Evolutionary conservation across 2,113 vertebrate genomes (phyloP), one percentile per base, ranked within the genome.

Genomic region (Gopherus evgoodei): DNA sequence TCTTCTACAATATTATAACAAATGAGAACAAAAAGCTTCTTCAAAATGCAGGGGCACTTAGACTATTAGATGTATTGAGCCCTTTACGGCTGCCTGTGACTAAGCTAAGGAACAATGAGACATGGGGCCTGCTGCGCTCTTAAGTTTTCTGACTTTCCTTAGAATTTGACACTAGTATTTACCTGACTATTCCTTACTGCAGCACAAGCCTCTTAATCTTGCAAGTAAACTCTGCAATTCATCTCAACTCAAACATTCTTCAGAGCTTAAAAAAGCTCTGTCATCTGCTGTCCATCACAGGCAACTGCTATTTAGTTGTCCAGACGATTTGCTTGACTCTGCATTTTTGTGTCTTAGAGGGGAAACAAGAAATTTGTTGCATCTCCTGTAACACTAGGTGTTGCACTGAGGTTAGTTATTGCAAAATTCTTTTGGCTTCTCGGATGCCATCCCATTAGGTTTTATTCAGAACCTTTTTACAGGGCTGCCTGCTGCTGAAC

Each of bases 401-500:
- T 52, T 31, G 44, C 47, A 29, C 22, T 24, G 85, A 84, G 79
- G 57, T 53, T 75, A 62, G 8, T 12, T 82, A 13, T n/a, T 75
- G 72, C 80, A 81, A 49, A 91, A 65, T 82, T 42, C 10, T 90
- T 54, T 31, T 27, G 56, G 35, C 29, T 57, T 94, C 16, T 25
- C 10, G 4, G 2, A 1, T 0, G 1, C 35, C 49, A 31, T 90
- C 80, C 25, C 35, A 1, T 57, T 69, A 69, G 78, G 19, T 0
- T 0, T 42, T 69, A 13, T 14, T 91, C 57, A 49, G 69, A 31
- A 10, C 42, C 25, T 79, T 75, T 57, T n/a, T 22, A 14, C n/a
- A 22, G 38, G 69, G 42, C 65, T 72, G 14, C 19, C 19, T 21
- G 75, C 25, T 75, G 10, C 38, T 38, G 22, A 42, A 75, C n/a